A percentile compares a stretch with the other conserved stretches of the same genome.
phyloP scores from a whole-genome alignment of 2,113 vertebrate genomes.

The Tychaedon coryphoeus region DNA sequence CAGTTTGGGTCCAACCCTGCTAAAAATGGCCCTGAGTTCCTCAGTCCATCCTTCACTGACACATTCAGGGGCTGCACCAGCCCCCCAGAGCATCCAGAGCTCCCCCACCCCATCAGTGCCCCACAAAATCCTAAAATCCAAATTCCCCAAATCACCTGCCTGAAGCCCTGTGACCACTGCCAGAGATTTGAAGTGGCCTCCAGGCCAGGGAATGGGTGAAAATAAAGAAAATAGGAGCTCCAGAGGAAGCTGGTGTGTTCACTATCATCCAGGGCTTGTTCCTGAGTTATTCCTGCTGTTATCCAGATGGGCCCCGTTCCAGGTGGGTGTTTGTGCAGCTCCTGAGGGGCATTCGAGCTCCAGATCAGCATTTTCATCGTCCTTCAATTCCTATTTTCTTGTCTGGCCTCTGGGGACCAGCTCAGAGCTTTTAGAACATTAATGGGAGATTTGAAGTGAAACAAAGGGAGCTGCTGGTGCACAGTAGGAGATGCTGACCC shows the following conservation, averaged over 20 bases:
- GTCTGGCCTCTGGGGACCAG: not conserved
- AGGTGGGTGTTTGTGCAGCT: slow-evolving; percentile 26
- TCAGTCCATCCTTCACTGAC: fast-evolving
- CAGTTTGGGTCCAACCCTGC: not conserved
- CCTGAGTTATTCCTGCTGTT: not conserved
- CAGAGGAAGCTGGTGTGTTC: not conserved
- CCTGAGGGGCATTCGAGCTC: slow-evolving; percentile 25
- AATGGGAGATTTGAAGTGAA: not conserved
- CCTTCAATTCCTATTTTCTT: slow-evolving; percentile 2
- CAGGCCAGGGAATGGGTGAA: not conserved
- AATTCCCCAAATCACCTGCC: not conserved
- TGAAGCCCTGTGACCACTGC: fast-evolving
- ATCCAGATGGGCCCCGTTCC: slow-evolving; percentile 32
- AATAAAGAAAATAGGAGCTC: fast-evolving
- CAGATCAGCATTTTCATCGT: slow-evolving; percentile 50
- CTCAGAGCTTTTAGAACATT: not conserved
- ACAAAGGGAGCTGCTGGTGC: not conserved
- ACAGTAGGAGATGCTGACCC: not conserved
- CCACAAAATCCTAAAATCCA: no score
- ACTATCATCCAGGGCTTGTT: not conserved
- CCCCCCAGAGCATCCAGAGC: not conserved
- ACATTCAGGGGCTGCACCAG: not conserved
- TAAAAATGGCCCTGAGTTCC: not conserved
- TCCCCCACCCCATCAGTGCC: not conserved
- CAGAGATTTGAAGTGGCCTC: not conserved